Base-by-base conservation (phyloP, 1,140 invertebrate genomes). In the Bombus huntii region DNA sequence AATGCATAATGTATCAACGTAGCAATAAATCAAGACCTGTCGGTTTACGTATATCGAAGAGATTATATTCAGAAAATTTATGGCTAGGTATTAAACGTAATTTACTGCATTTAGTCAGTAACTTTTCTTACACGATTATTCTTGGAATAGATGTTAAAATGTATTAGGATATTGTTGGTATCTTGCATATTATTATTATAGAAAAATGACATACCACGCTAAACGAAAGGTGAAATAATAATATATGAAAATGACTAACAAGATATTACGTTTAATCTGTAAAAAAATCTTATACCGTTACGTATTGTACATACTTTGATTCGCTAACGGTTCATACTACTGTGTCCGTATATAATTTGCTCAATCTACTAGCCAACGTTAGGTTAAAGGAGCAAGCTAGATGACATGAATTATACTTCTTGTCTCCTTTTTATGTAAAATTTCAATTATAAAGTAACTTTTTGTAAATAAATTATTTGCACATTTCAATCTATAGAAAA, bases 51-150 rank as follows among this genome's bases (percentile, higher is more conserved):
- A 31, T 9, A 47, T 71, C 25, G 37, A 28, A 42, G 37, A 37
- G 25, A 28, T 73, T 42, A 71, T 6, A n/a, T 42, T n/a, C 28
- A 42, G 70, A 28, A 44, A 73, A 73, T 73, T 73, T 73, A 73
- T 73, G n/a, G 71, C 12, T 47, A 3, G 71, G 25, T 31, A 44
- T 31, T 73, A 73, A 73, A 72, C 13, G 39, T 72, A 72, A 39
- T 42, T 72, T 44, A 42, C 70, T n/a, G 37, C 37, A 28, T 72
- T 72, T 42, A 72, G 39, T 13, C 12, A 28, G 70, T 42, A 72
- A 72, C 42, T 72, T n/a, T n/a, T 13, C 25, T 18, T 42, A 3
- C 28, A n/a, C 28, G 39, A 6, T 44, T 8, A 13, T 44, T 72
- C 39, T 8, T 42, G 70, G 39, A n/a, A 72, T 44, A 72, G 28